Evolutionary conservation across 1,140 invertebrate species (phyloP).

Genomic region (Macrobrachium rosenbergii): DNA sequence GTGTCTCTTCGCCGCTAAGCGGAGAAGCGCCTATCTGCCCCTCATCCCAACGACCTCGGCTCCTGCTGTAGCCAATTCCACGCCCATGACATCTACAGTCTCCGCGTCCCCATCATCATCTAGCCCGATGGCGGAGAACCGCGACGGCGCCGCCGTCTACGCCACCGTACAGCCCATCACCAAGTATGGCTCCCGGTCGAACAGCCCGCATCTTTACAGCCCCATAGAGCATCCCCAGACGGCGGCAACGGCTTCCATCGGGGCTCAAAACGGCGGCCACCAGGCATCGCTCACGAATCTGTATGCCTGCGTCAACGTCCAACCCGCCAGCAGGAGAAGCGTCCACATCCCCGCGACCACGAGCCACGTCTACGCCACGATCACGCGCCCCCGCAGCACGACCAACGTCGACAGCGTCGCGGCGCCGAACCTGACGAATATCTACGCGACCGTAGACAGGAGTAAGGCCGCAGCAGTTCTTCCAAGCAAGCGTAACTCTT

Average conservation of each 20-base stretch:
- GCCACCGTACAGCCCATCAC: conserved; percentile 13
- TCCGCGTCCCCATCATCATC: not conserved
- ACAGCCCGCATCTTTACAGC: not conserved
- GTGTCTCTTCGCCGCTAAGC: conserved; percentile 50
- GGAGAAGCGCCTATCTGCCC: conserved; percentile 39
- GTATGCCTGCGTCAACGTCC: not conserved
- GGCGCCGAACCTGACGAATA: not conserved
- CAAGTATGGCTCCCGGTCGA: not conserved
- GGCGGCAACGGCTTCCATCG: not conserved
- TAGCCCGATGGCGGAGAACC: not conserved
- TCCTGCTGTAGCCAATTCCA: not conserved
- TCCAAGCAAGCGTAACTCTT: not conserved
- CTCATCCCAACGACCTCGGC: not conserved
- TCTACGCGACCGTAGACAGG: not conserved
- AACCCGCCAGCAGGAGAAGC: not conserved
- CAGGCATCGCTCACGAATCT: not conserved
- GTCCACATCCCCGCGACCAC: not conserved
- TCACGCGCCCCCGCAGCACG: not conserved
- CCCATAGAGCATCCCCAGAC: not conserved
- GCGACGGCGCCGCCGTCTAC: conserved; percentile 22
- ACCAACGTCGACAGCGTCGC: not conserved
- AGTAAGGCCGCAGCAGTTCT: not conserved
- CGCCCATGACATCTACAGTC: not conserved
- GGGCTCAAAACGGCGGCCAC: not conserved
- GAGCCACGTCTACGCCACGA: not conserved